Conservation (phyloP, 2,113 vertebrate genomes). For the Alces alces region DNA sequence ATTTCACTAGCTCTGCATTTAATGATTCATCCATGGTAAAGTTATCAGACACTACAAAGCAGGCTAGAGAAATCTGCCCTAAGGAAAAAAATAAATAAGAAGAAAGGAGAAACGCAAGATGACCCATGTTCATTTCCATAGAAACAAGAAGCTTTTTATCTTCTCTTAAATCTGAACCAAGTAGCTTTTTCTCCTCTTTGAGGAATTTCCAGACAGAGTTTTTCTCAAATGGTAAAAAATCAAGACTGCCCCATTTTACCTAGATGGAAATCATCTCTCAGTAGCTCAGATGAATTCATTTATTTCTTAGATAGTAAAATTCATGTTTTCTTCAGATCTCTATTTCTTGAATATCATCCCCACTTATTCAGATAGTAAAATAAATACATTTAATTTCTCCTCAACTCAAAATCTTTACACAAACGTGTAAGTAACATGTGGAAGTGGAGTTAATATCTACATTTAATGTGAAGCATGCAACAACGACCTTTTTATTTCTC, state of each 20-base stretch:
- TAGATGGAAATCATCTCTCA: not conserved
- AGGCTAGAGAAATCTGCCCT: not conserved
- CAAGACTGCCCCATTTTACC: not conserved
- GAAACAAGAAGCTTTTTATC: constrained; percentile 13
- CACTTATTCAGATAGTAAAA: not conserved
- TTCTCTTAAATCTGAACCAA: not conserved
- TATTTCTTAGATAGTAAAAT: not conserved
- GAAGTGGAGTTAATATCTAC: not conserved
- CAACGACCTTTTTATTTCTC: not conserved
- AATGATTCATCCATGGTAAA: not conserved
- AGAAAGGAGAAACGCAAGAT: not conserved
- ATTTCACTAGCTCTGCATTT: not conserved
- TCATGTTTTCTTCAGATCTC: not conserved
- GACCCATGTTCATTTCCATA: constrained; percentile 33
- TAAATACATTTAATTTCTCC: not conserved
- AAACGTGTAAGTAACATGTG: not conserved
- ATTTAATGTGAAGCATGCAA: not conserved
- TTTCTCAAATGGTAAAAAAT: constrained; percentile 1
- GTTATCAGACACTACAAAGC: not conserved
- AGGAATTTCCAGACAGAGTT: not conserved
- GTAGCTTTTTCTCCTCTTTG: not conserved
- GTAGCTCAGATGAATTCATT: not conserved
- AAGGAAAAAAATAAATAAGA: not conserved
- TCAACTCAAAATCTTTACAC: not conserved
- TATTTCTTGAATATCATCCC: not conserved